Percentiles rank a stretch among this genome's conserved stretches.
Evolutionary conservation across 2,113 vertebrate species (phyloP).

Genomic region (Tetrax tetrax): DNA sequence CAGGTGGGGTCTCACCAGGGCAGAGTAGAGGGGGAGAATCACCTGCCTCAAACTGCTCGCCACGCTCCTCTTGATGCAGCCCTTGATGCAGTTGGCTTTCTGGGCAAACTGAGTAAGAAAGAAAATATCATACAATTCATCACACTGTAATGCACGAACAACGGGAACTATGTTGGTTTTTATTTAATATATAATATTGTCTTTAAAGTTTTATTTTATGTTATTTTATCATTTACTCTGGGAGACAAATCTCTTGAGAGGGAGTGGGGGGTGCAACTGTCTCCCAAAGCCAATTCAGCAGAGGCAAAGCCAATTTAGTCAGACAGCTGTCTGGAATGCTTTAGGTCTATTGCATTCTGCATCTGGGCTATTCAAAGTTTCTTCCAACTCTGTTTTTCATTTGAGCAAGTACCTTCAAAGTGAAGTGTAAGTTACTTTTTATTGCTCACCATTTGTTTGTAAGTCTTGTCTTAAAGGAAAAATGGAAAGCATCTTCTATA

Average conservation of each 20-base stretch:
- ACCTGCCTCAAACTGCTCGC: too few relatives aligned
- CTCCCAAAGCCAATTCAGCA: background rate
- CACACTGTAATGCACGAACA: background rate
- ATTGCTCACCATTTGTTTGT: background rate
- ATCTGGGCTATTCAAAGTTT: background rate
- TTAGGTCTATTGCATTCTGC: background rate
- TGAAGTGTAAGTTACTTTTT: background rate
- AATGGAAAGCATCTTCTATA: background rate
- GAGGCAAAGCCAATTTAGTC: background rate
- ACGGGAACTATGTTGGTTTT: background rate
- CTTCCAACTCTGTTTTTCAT: background rate
- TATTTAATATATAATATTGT: background rate
- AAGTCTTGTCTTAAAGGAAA: background rate
- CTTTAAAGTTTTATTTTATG: background rate
- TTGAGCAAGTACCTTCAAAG: background rate
- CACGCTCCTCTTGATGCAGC: too few relatives aligned
- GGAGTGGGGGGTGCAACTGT: fast-evolving
- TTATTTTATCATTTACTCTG: background rate
- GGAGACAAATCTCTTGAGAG: background rate
- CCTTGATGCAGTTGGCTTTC: too few relatives aligned
- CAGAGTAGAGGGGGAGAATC: too few relatives aligned
- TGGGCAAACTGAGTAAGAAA: background rate
- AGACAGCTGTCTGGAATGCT: background rate
- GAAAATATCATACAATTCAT: background rate
- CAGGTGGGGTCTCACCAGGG: too few relatives aligned